Evolutionary conservation across 2,888 invertebrate genomes (phyloP).

Genomic region (Drosophila tanythrix): DNA sequence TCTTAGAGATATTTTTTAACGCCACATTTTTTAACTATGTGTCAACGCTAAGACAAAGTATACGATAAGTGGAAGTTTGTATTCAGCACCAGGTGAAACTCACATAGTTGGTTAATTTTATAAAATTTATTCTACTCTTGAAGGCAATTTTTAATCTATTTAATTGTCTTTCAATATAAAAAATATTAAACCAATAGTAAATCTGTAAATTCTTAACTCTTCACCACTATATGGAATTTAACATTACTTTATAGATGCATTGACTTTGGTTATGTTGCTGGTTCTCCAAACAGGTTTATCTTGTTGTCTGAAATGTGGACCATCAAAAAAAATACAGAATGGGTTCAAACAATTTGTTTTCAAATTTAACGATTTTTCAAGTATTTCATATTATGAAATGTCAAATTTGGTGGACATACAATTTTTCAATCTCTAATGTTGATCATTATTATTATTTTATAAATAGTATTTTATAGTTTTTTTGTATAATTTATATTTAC

Average conservation of each 20-base stretch:
- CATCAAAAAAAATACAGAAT: neutral
- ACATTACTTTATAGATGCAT: neutral
- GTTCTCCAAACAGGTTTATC: neutral
- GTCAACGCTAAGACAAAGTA: neutral
- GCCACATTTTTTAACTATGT: conserved; percentile 8
- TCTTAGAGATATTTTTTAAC: neutral
- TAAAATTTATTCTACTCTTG: neutral
- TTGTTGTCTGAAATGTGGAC: neutral
- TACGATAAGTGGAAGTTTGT: neutral
- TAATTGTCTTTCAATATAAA: neutral
- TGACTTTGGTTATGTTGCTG: conserved; percentile 18
- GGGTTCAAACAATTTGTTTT: neutral
- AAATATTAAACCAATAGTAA: neutral
- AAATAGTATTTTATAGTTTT: neutral
- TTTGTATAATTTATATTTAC: neutral
- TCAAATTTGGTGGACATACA: neutral
- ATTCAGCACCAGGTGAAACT: conserved; percentile 1
- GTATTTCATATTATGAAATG: neutral
- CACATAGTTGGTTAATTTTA: neutral
- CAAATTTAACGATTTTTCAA: neutral
- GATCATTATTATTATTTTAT: neutral
- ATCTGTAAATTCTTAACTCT: neutral
- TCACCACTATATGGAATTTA: neutral
- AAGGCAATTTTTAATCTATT: neutral
- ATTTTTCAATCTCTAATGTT: neutral